Base-by-base conservation (phyloP, 1,140 invertebrate genomes). In the Brachionus sp. region DNA sequence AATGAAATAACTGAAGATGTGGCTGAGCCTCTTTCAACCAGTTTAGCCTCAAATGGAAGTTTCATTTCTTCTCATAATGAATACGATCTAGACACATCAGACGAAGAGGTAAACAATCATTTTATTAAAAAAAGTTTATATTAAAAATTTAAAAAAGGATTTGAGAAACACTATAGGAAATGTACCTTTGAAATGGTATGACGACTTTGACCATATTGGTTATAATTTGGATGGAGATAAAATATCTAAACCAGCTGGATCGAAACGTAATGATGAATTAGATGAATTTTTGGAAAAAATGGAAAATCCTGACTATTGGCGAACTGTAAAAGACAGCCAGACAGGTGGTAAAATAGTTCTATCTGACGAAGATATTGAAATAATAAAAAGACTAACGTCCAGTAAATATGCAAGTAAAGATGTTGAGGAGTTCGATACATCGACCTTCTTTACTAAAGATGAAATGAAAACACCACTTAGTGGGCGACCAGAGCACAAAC, bases 101-200 rank as follows among this genome's bases (percentile, higher is more conserved):
- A 80, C 16, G 77, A 80, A 62, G 77, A 80, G 23, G 75, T 78
- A 57, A 13, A 29, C 29, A 25, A 35, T 2, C 3, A 35, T 50
- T 33, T 50, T 16, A 53, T n/a, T n/a, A n/a, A 23, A 35, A 62
- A n/a, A n/a, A 46, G n/a, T 46, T 29, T 46, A 77, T 25, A 12
- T 53, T 62, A 9, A 7, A 16, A 25, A 9, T 64, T 35, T n/a
- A n/a, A 37, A 84, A 35, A 25, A 93, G 92, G 97, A 98, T 89
- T 93, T 97, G 46, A 90, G 95, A 78, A 99, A 98, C 88, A 98
- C 96, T 9, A 92, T 97, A 62, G 97, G 97, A 25, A 98, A 98
- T 87, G 93, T 99, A 86, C 97, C 97, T 1, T 92, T 95, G 90
- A 93, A 96, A 87, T 99, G 97, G 97, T 99, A 99, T 89, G 92